Evolutionary conservation across 1,140 invertebrate genomes (phyloP).

Genomic region (Zaprionus camerounensis): DNA sequence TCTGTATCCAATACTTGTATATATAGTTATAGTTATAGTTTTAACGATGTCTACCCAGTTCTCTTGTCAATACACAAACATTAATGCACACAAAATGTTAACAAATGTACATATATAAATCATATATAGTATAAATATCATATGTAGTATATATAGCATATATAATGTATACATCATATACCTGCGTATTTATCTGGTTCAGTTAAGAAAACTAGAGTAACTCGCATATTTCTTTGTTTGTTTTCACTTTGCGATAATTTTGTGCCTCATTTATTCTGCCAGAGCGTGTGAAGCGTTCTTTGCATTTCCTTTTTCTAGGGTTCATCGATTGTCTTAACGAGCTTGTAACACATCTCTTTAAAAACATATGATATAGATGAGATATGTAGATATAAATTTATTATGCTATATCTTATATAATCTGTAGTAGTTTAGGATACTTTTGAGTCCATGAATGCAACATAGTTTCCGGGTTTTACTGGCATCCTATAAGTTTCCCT

Average conservation of each 20-base stretch:
- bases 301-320: neutral
- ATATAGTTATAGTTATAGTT: neutral
- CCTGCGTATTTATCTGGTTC: neutral
- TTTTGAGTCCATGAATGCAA: too few species aligned
- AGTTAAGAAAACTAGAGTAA: neutral
- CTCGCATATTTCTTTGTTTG: slow-evolving; percentile 4
- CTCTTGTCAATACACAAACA: neutral
- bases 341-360: neutral
- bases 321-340: neutral
- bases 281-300: neutral
- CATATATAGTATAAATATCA: neutral
- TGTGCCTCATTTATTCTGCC: slow-evolving; percentile 14
- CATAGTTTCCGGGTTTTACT: too few species aligned
- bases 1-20: neutral
- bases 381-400: too few species aligned
- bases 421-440: too few species aligned
- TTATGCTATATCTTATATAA: too few species aligned
- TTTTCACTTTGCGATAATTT: neutral
- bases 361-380: neutral
- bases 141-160: neutral
- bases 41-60: neutral
- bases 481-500: too few species aligned
- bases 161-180: neutral
- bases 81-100: neutral
- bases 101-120: neutral